Base-by-base conservation (phyloP, 2,113 vertebrate species). In the Hydrolagus affinis region DNA sequence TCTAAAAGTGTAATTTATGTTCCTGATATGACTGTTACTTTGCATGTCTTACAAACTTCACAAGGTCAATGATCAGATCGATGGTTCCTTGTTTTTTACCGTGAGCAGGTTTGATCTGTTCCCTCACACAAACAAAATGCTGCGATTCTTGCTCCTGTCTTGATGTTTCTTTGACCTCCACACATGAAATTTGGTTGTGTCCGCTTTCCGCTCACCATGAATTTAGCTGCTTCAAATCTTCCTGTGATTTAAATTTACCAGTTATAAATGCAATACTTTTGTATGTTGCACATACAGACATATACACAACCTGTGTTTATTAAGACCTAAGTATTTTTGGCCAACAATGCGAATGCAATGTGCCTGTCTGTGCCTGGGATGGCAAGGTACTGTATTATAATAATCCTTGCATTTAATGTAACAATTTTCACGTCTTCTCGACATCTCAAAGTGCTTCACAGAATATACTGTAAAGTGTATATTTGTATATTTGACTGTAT, bases 1-100 rank as follows among this genome's bases (percentile, higher is more conserved):
- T 86, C 80, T 23, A 86, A 86, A 44, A 86, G 77, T 44, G 72
- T 72, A 85, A 88, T 86, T 85, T 86, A 70, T 86, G 66, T 72
- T 71, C 1, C 11, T 57, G 21, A 57, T 85, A 59, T 85, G 44
- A 32, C 28, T 28, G 76, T 32, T 80, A 30, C 23, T 80, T 28
- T 83, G 66, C 0, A 21, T 19, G 25, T 83, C 28, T 66, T 68
- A 68, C 78, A 66, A 83, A 83, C 28, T 83, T 83, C 62, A 75
- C 17, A n/a, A 75, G 73, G 73, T 75, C 73, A 19, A 21, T 83
- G 78, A 83, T 30, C 25, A 83, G 23, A 66, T 83, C 78, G 30
- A 83, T 68, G 10, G 28, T 83, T 57, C 73, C 56, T 75, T 17
- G 30, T 19, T 75, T n/a, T 57, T 75, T 75, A 19, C 21, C 56